phyloP scores from a whole-genome alignment of 2,797 vertebrate genomes.

The Cyclopterus lumpus region DNA sequence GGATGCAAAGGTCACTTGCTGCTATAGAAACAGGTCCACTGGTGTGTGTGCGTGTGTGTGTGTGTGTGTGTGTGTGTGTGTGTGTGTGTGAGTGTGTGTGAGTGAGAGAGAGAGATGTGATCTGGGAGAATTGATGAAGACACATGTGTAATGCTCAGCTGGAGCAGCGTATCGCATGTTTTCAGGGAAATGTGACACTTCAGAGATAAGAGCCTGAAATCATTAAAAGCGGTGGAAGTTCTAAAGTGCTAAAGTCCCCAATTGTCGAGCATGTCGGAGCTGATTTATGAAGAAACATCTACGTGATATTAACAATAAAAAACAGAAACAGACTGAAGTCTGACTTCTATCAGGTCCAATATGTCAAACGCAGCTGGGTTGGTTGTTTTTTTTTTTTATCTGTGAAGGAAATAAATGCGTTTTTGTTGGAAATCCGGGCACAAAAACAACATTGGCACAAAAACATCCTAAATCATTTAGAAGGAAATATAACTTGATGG shows the following conservation, averaged over 20 bases:
- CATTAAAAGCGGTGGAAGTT: neutral
- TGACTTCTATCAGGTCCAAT: slow-evolving; percentile 7
- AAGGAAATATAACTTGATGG: neutral
- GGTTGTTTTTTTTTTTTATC: slow-evolving; percentile 21
- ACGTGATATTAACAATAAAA: neutral
- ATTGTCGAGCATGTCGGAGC: slow-evolving; percentile 2
- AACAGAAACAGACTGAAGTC: neutral
- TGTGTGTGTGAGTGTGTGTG: neutral
- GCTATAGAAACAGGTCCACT: slow-evolving; percentile 17
- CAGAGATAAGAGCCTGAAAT: slow-evolving; percentile 22
- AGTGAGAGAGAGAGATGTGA: neutral
- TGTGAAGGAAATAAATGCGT: neutral
- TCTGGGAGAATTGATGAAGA: slow-evolving; percentile 10
- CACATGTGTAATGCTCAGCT: slow-evolving; percentile 5
- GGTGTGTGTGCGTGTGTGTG: neutral
- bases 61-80: neutral
- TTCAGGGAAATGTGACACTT: slow-evolving; percentile 20
- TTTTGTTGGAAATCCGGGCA: neutral
- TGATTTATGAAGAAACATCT: slow-evolving; percentile 17
- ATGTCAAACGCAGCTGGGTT: slow-evolving; percentile 2
- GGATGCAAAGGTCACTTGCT: slow-evolving; percentile 19
- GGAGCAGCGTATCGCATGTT: neutral
- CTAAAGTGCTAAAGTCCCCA: neutral
- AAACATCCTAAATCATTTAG: slow-evolving; percentile 27
- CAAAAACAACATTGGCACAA: neutral